These are phyloP conservation scores for Pristionchus exspectatus DNA, from an alignment of 2,888 invertebrate species.

Conservation along the genomic window DNA sequence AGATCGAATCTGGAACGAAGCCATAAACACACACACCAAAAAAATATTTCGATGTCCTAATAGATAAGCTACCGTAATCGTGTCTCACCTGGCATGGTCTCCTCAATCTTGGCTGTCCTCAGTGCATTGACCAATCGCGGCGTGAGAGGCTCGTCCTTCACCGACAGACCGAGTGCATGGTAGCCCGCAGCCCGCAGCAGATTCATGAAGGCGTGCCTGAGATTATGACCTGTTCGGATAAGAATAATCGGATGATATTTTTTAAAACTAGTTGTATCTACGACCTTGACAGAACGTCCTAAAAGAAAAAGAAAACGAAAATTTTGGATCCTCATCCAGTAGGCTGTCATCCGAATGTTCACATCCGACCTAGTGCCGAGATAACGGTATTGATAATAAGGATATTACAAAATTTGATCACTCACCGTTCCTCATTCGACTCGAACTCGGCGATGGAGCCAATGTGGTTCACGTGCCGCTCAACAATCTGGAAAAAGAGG, in stretches of 20 bases:
- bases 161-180: constrained; percentile 63
- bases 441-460: constrained; percentile 60
- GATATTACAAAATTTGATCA: neutral
- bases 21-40: neutral
- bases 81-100: constrained; percentile 48
- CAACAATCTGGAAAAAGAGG: constrained; percentile 62
- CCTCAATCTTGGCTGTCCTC: neutral
- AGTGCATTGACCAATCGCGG: constrained; percentile 31
- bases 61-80: neutral
- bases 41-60: too few relatives aligned
- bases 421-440: constrained; percentile 45
- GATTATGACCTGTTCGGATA: too few relatives aligned
- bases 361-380: too few relatives aligned
- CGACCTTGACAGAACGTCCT: too few relatives aligned
- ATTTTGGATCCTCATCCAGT: too few relatives aligned
- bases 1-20: constrained; percentile 37
- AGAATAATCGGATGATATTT: too few relatives aligned
- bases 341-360: too few relatives aligned
- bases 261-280: too few relatives aligned
- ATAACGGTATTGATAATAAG: neutral
- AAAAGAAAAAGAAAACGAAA: too few relatives aligned
- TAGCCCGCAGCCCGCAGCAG: constrained; percentile 66
- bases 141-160: constrained; percentile 50
- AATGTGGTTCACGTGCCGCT: constrained; percentile 64
- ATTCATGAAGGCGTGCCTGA: constrained; percentile 61